Base-by-base conservation (phyloP, 2,113 vertebrate genomes). In the Cisticola juncidis region DNA sequence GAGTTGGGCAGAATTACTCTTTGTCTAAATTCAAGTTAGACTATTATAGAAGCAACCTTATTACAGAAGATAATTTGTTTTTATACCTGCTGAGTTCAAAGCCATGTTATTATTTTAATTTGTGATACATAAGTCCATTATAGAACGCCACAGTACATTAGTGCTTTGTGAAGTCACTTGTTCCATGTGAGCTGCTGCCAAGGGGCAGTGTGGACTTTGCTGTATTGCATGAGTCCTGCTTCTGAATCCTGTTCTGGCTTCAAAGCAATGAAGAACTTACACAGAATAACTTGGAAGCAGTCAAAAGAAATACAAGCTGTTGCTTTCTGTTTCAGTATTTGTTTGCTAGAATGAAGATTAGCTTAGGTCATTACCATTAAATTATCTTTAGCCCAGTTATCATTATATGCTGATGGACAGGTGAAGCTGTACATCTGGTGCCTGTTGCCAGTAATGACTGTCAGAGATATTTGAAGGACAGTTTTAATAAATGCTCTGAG, bases 101-200 rank as follows among this genome's bases (percentile, higher is more conserved):
- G 53, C 22, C 5, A 3, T 51, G 12, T 64, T 82, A 17, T 31
- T 96, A 33, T 29, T 83, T 81, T 66, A 57, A 53, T 91, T 86
- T 28, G 16, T 53, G 82, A 60, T 72, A 44, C 0, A 0, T 4
- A 47, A 47, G 16, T 40, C 20, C 14, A 5, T 4, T 56, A 26
- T 76, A 60, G 68, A 64, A 93, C 80, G 17, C 19, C 12, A 29
- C 33, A 29, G 38, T 38, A 45, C 11, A 12, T 54, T 44, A 64
- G 69, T 77, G n/a, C 14, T 77, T 23, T 83, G 35, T 78, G 31
- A 89, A 53, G 35, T 62, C 23, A 53, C 22, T 54, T 50, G 12
- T 68, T 92, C 15, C 12, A 29, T 68, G 47, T 42, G 50, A 57
- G 26, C 22, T 73, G 45, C 60, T 91, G 35, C 68, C 13, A n/a